Evolutionary conservation across 2,113 vertebrate genomes (phyloP), one percentile per base, ranked within the genome.

Genomic region (Tetrax tetrax): DNA sequence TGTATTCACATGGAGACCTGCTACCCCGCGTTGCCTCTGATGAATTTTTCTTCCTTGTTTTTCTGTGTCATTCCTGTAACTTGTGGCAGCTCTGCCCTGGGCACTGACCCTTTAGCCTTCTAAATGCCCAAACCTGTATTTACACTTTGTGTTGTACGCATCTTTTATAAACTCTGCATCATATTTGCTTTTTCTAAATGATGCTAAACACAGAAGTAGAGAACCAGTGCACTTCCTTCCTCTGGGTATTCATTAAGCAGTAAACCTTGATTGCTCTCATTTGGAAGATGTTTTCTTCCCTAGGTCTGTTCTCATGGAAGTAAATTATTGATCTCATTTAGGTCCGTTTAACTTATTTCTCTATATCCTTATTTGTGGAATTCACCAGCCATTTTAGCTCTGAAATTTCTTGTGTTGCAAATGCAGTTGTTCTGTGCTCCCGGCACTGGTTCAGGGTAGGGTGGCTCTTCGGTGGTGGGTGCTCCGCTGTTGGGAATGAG

Each of bases 181-280:
- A 0, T 47, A 29, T 53, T 86, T 86, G 54, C 50, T 83, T 87
- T 91, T 86, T 90, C 45, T 77, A 54, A 66, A 41, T n/a, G 54
- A 57, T 86, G 79, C 85, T 88, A 69, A 93, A 54, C 25, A 22
- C 22, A 74, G 90, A 56, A 68, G 33, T 68, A 78, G 74, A 80
- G 47, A 93, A 51, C 7, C 16, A 31, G 25, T 16, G 45, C 19
- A 5, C 13, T 77, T 37, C 68, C 21, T 54, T 91, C 63, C 19
- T 69, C 70, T 50, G n/a, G 54, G 77, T 88, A n/a, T 83, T 92
- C 0, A 0, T 64, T 95, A 53, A 71, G 69, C 81, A 6, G 3
- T 43, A 66, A 89, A 54, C 37, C 33, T 53, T 41, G 37, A 56
- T 71, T 29, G 54, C 68, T 83, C 38, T 76, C 45, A 7, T 21